Conservation (phyloP, 2,113 vertebrate species). For the Litocranius walleri region DNA sequence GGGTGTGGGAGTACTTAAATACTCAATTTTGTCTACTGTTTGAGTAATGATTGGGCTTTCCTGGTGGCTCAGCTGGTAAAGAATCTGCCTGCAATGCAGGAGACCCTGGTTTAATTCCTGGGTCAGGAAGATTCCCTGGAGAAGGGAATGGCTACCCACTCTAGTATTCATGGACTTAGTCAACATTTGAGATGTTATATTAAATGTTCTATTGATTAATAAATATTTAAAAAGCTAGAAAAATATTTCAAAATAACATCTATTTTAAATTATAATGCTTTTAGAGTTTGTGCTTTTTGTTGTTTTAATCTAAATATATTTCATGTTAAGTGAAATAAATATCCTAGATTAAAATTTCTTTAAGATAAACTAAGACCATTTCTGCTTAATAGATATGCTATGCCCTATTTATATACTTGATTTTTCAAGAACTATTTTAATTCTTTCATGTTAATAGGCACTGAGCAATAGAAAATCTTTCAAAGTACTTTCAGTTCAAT, state of each 20-base stretch:
- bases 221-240: not conserved
- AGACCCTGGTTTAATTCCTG: not conserved
- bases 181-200: not conserved
- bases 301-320: not conserved
- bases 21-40: not conserved
- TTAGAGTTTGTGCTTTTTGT: not conserved
- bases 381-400: not conserved
- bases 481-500: not conserved
- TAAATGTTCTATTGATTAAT: not conserved
- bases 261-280: not conserved
- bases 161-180: not conserved
- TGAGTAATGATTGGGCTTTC: not conserved
- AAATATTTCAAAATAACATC: not conserved
- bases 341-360: not conserved
- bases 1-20: not conserved
- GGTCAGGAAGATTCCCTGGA: not conserved
- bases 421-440: not conserved
- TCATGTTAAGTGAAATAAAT: not conserved
- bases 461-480: not conserved
- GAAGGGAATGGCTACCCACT: not conserved
- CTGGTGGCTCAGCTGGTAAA: not conserved
- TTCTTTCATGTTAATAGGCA: not conserved
- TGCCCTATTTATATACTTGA: not conserved
- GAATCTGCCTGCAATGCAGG: not conserved
- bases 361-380: not conserved